Conservation (phyloP, 2,888 invertebrate species). For the Sturmia bella region DNA sequence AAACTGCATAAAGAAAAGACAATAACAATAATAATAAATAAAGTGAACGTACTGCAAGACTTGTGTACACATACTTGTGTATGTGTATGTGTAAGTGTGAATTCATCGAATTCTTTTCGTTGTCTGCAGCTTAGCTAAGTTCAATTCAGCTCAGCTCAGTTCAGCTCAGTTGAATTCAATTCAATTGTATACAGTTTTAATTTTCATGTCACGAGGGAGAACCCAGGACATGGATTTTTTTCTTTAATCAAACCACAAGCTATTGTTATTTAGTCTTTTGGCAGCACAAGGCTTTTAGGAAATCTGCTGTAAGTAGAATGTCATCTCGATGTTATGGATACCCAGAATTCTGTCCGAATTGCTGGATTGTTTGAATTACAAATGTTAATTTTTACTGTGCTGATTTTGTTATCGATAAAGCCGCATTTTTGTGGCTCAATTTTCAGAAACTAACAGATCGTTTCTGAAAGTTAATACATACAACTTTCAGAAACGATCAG, state of each 20-base stretch:
- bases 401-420: no score
- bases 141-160: slow-evolving; percentile 41
- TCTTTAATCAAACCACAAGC: not conserved
- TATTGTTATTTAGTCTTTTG: no score
- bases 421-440: no score
- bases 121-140: slow-evolving; percentile 24
- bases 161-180: slow-evolving; percentile 49
- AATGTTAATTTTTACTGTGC: no score
- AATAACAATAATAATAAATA: slow-evolving; percentile 16
- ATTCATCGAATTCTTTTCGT: slow-evolving; percentile 17
- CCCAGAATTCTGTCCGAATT: no score
- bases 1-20: not conserved
- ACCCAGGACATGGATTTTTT: not conserved
- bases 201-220: not conserved
- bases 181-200: slow-evolving; percentile 22
- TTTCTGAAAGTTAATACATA: no score
- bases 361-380: no score
- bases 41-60: slow-evolving; percentile 61
- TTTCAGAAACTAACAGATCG: no score
- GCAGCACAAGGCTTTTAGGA: no score
- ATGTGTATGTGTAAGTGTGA: slow-evolving; percentile 17
- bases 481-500: no score
- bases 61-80: not conserved
- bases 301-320: no score
- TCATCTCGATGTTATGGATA: no score